These are phyloP conservation scores for Lochmaea capreae DNA, from an alignment of 2,888 invertebrate genomes.

Conservation along the genomic window DNA sequence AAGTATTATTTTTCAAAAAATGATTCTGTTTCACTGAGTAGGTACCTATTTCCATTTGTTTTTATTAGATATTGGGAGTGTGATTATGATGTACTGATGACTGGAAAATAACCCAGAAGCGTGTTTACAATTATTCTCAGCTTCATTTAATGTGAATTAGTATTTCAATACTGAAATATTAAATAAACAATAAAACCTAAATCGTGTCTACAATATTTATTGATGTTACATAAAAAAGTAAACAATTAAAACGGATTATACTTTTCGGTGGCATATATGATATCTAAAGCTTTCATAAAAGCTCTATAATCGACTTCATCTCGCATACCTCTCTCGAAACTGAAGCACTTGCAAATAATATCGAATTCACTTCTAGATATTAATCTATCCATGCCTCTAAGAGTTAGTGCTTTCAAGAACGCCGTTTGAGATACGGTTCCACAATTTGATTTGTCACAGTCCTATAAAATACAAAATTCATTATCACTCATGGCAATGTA, in stretches of 20 bases:
- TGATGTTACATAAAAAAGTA: not conserved
- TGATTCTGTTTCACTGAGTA: too few species aligned
- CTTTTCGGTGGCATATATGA: slow-evolving; percentile 72
- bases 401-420: slow-evolving; percentile 75
- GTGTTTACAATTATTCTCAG: too few species aligned
- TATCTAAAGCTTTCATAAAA: slow-evolving; percentile 75
- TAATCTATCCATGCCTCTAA: slow-evolving; percentile 73
- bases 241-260: slow-evolving; percentile 62
- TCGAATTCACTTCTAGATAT: slow-evolving; percentile 77
- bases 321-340: slow-evolving; percentile 71
- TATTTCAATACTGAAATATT: too few species aligned
- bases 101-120: too few species aligned
- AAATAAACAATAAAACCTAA: not conserved
- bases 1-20: too few species aligned
- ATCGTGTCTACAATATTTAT: not conserved
- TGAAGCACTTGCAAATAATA: slow-evolving; percentile 80
- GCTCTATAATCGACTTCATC: slow-evolving; percentile 79
- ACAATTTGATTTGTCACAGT: slow-evolving; percentile 76
- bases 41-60: too few species aligned
- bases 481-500: not conserved
- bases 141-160: too few species aligned
- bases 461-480: slow-evolving; percentile 64
- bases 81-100: too few species aligned
- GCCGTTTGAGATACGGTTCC: slow-evolving; percentile 75
- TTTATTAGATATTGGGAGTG: too few species aligned